A percentile compares a stretch with the other conserved stretches of the same genome.
These are phyloP conservation scores for Bostrychus sinensis DNA, from an alignment of 2,113 vertebrate genomes.

Conservation along the genomic window DNA sequence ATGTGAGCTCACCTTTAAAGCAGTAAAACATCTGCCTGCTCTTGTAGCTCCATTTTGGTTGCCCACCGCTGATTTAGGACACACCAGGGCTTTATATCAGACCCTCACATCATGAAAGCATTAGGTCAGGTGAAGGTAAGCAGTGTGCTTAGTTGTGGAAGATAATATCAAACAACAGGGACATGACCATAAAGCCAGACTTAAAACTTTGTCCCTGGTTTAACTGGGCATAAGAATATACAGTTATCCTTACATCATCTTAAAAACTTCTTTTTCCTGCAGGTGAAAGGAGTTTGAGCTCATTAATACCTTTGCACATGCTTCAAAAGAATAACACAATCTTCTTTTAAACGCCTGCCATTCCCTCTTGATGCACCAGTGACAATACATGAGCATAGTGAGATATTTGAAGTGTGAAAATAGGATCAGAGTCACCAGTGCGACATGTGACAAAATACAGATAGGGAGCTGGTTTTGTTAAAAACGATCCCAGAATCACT, in stretches of 20 bases:
- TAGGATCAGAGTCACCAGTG: slow-evolving; percentile 11
- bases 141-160: not conserved
- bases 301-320: slow-evolving; percentile 15
- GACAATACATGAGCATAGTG: slow-evolving; percentile 14
- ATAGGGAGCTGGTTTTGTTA: slow-evolving; percentile 25
- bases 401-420: slow-evolving; percentile 31
- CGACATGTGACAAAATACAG: slow-evolving; percentile 27
- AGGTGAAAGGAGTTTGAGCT: not conserved
- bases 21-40: slow-evolving; percentile 69
- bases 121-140: slow-evolving; percentile 28
- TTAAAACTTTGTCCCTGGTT: slow-evolving; percentile 1
- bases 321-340: not conserved
- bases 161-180: not conserved
- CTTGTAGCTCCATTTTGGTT: slow-evolving; percentile 33
- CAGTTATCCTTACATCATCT: not conserved
- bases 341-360: slow-evolving; percentile 4
- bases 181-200: slow-evolving; percentile 6
- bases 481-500: slow-evolving; percentile 23
- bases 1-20: slow-evolving; percentile 66
- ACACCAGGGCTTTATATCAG: slow-evolving; percentile 18
- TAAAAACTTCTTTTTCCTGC: not conserved
- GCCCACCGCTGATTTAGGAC: slow-evolving; percentile 41
- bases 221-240: not conserved
- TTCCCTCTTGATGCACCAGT: slow-evolving; percentile 4
- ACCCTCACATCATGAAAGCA: slow-evolving; percentile 36